Base-by-base conservation (phyloP, 2,797 vertebrate species). In the Sardinella longiceps region DNA sequence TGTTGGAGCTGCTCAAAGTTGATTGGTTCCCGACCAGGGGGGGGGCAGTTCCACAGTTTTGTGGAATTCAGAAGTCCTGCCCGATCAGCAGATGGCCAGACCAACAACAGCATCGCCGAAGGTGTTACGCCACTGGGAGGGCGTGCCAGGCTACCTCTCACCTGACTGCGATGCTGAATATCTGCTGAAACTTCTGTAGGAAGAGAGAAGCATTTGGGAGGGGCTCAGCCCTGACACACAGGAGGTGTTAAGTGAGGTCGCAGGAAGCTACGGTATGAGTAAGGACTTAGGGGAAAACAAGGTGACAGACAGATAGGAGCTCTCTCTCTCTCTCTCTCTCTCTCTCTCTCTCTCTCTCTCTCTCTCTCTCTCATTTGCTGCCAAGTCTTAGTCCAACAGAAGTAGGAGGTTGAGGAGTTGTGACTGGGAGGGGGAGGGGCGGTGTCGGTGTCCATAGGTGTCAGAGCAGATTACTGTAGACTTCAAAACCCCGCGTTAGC, bases 181-280 rank as follows among this genome's bases (percentile, higher is more conserved):
- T 77, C 18, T 5, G 33, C 6, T 77, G 70, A 43, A 33, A 77
- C 30, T 33, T 77, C 70, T 77, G 70, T 6, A 33, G 7, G 18
- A 20, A 7, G 70, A 30, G 7, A 5, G 14, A 4, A 5, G 66
- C 37, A 10, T 23, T 37, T 43, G 10, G 70, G 70, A 9, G 70
- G 70, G 20, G 70, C 33, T 43, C 33, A 43, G 37, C 70, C 0
- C 70, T 23, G 15, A 6, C 9, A 9, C 18, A 20, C 33, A 23
- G 70, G 33, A 77, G 70, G 37, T 39, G 70, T 18, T 77, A 77
- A 77, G 70, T 77, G 70, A 77, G 70, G 70, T 77, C 70, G 11
- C 33, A 0, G 9, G 70, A 37, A 43, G 0, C 1, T 2, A 18
- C 66, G n/a, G n/a, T n/a, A n/a, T n/a, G 18, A 18, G 28, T 43